A percentile compares a stretch with the other conserved stretches of the same genome.
phyloP scores from a whole-genome alignment of 2,888 invertebrate species.

The Amblyjoppa fuscipennis region DNA sequence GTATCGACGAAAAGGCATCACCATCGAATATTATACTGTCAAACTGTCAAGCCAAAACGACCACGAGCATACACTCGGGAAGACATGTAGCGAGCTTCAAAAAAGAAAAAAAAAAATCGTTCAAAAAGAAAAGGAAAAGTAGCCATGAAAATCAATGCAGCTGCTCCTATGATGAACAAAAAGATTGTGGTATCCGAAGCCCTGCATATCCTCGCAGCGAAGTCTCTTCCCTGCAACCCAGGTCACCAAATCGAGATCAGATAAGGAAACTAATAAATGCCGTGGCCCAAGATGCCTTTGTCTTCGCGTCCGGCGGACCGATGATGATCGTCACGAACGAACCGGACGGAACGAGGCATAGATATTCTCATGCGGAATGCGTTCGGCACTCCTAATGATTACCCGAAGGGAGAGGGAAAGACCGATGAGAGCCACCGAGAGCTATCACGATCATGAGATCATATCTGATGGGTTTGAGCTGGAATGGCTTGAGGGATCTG shows the following conservation, averaged over 20 bases:
- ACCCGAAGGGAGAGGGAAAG: conserved; percentile 71
- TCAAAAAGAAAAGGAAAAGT: conserved; percentile 11
- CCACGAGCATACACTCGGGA: not conserved
- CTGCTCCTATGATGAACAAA: conserved; percentile 72
- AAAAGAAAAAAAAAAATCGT: not conserved
- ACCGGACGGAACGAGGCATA: not conserved
- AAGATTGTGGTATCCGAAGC: conserved; percentile 75
- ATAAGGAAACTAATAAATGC: conserved; percentile 72
- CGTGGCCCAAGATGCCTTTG: conserved; percentile 36
- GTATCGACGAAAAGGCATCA: not conserved
- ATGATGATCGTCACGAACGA: conserved; percentile 20
- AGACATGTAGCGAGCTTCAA: not conserved
- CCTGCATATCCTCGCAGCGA: not conserved
- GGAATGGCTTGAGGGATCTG: conserved; percentile 1
- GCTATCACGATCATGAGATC: conserved; percentile 52
- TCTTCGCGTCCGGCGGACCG: conserved; percentile 36
- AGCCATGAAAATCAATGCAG: conserved; percentile 9
- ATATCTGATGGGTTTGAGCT: conserved; percentile 49
- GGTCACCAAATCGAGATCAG: conserved; percentile 74
- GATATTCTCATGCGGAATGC: conserved; percentile 64
- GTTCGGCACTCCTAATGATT: conserved; percentile 76
- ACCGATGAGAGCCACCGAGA: conserved; percentile 69
- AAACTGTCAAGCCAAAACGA: not conserved
- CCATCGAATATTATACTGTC: not conserved
- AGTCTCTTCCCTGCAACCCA: conserved; percentile 62